Percentiles rank a stretch among this genome's conserved stretches.
Conservation (phyloP, 2,113 vertebrate genomes). For the Chamaetylas fuelleborni region DNA sequence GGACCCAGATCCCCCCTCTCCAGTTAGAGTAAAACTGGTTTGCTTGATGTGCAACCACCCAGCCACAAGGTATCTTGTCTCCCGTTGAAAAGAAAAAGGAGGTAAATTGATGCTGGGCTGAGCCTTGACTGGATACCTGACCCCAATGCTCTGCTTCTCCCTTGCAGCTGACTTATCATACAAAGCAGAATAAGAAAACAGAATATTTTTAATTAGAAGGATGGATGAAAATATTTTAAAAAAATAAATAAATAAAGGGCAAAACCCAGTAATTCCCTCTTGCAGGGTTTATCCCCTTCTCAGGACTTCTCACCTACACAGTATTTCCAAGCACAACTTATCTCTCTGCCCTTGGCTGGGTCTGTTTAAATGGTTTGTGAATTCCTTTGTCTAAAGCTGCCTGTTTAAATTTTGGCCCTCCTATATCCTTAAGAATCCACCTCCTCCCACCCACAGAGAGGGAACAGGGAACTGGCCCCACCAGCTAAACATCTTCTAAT, state of each 20-base stretch:
- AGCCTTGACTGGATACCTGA: neutral
- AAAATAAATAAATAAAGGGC: no score
- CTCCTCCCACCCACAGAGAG: neutral
- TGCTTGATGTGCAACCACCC: no score
- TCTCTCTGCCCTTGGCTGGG: neutral
- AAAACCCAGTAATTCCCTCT: neutral
- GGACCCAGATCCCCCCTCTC: neutral
- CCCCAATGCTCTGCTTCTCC: accelerated
- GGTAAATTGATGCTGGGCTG: no score
- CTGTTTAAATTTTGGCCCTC: neutral
- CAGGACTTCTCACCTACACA: neutral
- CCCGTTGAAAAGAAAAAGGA: neutral
- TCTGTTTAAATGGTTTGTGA: neutral
- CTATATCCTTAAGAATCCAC: neutral
- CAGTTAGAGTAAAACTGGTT: accelerated
- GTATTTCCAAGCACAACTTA: neutral
- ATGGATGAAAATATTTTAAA: accelerated
- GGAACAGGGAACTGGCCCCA: neutral
- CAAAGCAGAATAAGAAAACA: neutral
- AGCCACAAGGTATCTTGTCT: accelerated
- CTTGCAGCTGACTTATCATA: neutral
- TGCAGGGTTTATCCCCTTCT: neutral
- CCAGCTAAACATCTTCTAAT: neutral
- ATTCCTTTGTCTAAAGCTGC: neutral
- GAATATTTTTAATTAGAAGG: neutral